Evolutionary conservation across 2,888 invertebrate genomes (phyloP).

Genomic region (Drosophila neotestacea): DNA sequence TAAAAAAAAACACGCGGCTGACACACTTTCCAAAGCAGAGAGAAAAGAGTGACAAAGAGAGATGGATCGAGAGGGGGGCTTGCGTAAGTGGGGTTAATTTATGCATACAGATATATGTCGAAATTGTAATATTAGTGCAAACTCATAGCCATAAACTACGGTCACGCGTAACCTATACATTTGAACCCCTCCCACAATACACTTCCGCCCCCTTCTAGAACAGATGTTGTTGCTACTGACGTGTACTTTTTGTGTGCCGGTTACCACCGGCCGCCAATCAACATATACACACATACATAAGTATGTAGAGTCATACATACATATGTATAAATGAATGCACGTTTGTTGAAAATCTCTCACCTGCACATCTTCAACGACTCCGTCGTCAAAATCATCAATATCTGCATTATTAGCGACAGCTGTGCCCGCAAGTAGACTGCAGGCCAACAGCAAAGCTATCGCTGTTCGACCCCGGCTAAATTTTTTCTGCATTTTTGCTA

Average conservation of each 20-base stretch:
- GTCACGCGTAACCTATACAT: slow-evolving; percentile 29
- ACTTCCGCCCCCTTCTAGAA: slow-evolving; percentile 7
- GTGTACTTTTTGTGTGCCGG: slow-evolving; percentile 74
- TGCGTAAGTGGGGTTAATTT: slow-evolving; percentile 53
- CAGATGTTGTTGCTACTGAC: slow-evolving; percentile 70
- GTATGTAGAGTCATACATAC: background rate
- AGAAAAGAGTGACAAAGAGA: slow-evolving; percentile 9
- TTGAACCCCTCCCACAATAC: slow-evolving; percentile 28
- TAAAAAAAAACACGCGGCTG: slow-evolving; percentile 58
- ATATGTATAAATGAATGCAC: background rate
- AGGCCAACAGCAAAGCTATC: slow-evolving; percentile 56
- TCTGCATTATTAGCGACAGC: slow-evolving; percentile 49
- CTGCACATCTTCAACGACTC: slow-evolving; percentile 80
- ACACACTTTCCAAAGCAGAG: slow-evolving; percentile 43
- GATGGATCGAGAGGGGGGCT: slow-evolving; percentile 19
- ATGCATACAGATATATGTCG: slow-evolving; percentile 5
- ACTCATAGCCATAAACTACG: slow-evolving; percentile 34
- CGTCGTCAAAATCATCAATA: slow-evolving; percentile 78
- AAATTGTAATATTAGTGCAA: slow-evolving; percentile 10
- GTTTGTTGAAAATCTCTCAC: slow-evolving; percentile 56
- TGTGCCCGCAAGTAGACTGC: slow-evolving; percentile 42
- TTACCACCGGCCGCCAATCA: slow-evolving; percentile 39
- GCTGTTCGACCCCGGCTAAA: slow-evolving; percentile 48
- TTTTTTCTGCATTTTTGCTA: slow-evolving; percentile 64
- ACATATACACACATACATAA: slow-evolving; percentile 9